Evolutionary conservation across 2,113 vertebrate genomes (phyloP).

Genomic region (Eretmochelys imbricata): DNA sequence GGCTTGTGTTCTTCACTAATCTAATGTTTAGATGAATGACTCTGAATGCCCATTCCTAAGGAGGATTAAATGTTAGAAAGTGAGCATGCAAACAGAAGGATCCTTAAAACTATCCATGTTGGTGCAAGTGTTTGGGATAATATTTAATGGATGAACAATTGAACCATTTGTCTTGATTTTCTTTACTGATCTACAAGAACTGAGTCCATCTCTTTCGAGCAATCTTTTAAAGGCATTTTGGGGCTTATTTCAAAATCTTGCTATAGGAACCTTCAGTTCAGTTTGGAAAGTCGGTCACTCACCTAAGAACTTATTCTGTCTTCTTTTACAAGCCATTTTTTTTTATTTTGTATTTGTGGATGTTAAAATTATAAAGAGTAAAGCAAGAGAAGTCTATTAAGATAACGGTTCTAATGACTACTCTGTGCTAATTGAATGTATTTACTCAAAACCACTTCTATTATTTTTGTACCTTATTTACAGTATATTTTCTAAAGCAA

Average conservation of each 20-base stretch:
- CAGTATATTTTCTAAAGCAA: background rate
- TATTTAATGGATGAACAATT: background rate
- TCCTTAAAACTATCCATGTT: background rate
- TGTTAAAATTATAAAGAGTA: background rate
- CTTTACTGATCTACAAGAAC: background rate
- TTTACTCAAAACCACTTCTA: background rate
- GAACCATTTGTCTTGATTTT: background rate
- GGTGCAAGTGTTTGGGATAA: background rate
- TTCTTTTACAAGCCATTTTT: background rate
- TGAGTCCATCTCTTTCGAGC: background rate
- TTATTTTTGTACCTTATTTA: background rate
- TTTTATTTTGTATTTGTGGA: background rate
- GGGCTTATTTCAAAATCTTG: background rate
- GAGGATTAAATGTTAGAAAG: background rate
- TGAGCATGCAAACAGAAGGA: background rate
- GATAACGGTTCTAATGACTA: background rate
- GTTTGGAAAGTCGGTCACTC: background rate
- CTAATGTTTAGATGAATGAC: constrained; percentile 4
- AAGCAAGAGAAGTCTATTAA: background rate
- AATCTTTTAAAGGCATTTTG: background rate
- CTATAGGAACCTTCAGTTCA: background rate
- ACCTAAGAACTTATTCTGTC: background rate
- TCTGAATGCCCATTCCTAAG: background rate
- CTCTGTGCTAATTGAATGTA: background rate
- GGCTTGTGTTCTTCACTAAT: background rate